Evolutionary conservation across 2,113 vertebrate species (phyloP), one percentile per base, ranked within the genome.

Genomic region (Centrocercus urophasianus): DNA sequence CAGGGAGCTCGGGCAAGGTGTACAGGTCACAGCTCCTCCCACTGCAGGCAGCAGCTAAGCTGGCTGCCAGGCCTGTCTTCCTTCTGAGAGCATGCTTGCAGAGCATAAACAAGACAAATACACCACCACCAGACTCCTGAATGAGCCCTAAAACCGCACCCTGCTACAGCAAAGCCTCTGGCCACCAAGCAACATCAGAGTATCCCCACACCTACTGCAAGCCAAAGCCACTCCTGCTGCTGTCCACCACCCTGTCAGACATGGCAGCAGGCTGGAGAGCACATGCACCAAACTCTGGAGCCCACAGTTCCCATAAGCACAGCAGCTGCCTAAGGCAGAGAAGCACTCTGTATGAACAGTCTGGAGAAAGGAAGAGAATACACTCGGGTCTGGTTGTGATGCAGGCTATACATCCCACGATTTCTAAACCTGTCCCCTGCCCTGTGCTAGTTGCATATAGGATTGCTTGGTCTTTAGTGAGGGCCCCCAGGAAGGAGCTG

Each of bases 81-180:
- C 42, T 28, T 47, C n/a, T 5, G 1, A 21, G n/a, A 45, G 50
- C 2, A 1, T 18, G n/a, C 79, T 28, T 38, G 34, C 67, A 38
- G n/a, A 40, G 36, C 36, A 24, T 40, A 40, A 64, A 40, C 16
- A 17, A 63, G 60, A 34, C 36, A 40, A 63, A 40, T 16, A 38
- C 36, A 64, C 61, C 61, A 64, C 24, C 61, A 64, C 24, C 61
- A 64, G 61, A 38, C 36, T 64, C 61, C 10, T 12, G 36, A 27
- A 16, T 38, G 7, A 64, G 61, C 25, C 11, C 61, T 64, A 40
- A 40, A 40, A 36, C 36, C 38, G 7, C 27, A 36, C 28, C 24
- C 2, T 6, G 4, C 0, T 8, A n/a, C 24, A 76, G 18, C 18
- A 22, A 84, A 71, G 38, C n/a, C 40, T 59, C 48, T 0, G 0